Conservation (phyloP, 2,888 invertebrate species). For the Nephrotoma guestfalica region DNA sequence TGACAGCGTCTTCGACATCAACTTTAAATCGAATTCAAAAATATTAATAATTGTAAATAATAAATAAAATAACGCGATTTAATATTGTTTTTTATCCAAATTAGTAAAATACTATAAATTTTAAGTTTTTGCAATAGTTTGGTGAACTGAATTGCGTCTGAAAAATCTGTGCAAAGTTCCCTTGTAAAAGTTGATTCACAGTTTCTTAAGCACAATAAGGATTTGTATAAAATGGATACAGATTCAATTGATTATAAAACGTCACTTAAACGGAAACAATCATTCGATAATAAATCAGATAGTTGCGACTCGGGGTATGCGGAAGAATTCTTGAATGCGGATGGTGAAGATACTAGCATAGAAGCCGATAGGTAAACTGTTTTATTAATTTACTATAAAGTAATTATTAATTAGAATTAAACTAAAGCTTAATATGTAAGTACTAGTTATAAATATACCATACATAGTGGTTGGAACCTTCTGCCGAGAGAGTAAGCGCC, state of each 20-base stretch:
- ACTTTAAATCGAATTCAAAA: background rate
- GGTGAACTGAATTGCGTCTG: background rate
- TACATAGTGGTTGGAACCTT: no score
- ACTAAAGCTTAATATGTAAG: no score
- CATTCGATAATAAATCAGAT: background rate
- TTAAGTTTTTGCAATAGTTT: background rate
- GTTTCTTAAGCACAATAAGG: background rate
- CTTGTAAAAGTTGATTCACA: background rate
- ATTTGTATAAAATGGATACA: background rate
- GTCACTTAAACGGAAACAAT: background rate
- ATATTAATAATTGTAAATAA: background rate
- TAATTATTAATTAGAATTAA: no score
- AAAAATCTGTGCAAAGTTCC: background rate
- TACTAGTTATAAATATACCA: no score
- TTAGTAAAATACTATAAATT: background rate
- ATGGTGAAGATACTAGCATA: background rate
- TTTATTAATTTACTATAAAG: background rate
- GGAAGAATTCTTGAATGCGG: background rate
- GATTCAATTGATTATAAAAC: background rate
- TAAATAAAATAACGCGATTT: background rate
- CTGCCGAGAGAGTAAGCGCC: no score
- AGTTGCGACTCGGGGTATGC: background rate
- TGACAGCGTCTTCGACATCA: background rate
- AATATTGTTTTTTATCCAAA: background rate
- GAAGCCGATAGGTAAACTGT: background rate